These are phyloP conservation scores for Malthinus seriepunctatus DNA, from an alignment of 2,888 invertebrate species.

Conservation along the genomic window DNA sequence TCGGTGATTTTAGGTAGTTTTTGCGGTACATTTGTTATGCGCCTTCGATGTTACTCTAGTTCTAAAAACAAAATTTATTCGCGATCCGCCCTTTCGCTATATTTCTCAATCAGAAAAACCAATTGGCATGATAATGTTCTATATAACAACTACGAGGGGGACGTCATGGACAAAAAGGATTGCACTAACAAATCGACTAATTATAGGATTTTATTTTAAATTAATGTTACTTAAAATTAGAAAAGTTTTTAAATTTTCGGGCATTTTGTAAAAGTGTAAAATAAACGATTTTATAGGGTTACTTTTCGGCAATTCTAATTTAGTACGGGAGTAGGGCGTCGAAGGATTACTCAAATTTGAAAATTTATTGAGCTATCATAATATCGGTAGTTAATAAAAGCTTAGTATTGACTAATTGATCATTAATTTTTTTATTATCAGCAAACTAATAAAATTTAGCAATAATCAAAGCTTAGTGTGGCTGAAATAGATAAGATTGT, in stretches of 20 bases:
- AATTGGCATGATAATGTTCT: conserved; percentile 51
- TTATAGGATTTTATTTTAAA: conserved; percentile 46
- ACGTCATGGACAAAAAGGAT: conserved; percentile 42
- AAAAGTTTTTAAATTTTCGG: neutral
- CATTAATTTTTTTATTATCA: no score
- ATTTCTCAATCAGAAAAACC: conserved; percentile 45
- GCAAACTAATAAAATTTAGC: no score
- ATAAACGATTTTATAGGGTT: neutral
- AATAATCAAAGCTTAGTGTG: no score
- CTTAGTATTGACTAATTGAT: no score
- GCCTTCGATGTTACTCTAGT: conserved; percentile 47
- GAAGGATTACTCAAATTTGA: no score
- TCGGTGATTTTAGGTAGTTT: conserved; percentile 49
- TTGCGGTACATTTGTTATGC: conserved; percentile 51
- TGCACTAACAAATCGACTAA: conserved; percentile 50
- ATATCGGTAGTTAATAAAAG: no score
- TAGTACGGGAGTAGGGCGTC: no score
- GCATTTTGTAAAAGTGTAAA: neutral
- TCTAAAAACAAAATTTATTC: conserved; percentile 47
- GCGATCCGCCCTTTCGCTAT: conserved; percentile 47
- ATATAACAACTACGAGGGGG: conserved; percentile 45
- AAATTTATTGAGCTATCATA: no score
- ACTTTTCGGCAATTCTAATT: no score
- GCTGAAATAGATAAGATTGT: neutral
- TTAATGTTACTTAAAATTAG: conserved; percentile 36